Percentiles rank a stretch among this genome's conserved stretches.
These are phyloP conservation scores for Lasioglossum marginatum DNA, from an alignment of 2,888 invertebrate species.

Conservation along the genomic window DNA sequence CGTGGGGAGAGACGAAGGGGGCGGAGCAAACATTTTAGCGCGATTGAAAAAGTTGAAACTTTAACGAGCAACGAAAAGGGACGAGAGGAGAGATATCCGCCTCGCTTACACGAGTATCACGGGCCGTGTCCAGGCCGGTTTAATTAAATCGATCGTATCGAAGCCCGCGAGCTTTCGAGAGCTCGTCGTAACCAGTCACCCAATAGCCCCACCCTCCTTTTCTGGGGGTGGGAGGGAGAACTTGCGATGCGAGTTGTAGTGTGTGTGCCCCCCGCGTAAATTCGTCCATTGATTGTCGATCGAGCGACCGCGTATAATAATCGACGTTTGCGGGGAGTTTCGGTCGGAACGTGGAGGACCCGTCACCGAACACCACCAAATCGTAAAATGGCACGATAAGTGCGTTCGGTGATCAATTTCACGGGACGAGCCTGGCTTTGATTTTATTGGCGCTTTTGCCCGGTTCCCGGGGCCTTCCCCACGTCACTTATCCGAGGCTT, in stretches of 20 bases:
- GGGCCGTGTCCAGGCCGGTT: slow-evolving; percentile 2
- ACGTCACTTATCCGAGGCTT: background rate
- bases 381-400: slow-evolving; percentile 5
- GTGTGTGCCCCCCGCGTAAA: background rate
- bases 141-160: slow-evolving; percentile 43
- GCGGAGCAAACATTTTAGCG: slow-evolving; percentile 60
- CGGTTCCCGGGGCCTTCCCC: background rate
- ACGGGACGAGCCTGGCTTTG: background rate
- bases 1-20: background rate
- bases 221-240: background rate
- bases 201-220: background rate
- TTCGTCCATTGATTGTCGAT: slow-evolving; percentile 5
- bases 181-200: background rate
- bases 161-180: background rate
- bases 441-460: background rate
- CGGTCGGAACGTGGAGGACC: background rate
- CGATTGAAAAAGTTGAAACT: slow-evolving; percentile 66
- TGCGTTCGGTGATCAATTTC: background rate
- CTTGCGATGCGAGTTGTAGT: background rate
- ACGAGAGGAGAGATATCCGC: slow-evolving; percentile 3
- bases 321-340: background rate
- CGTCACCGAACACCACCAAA: background rate
- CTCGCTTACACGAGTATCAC: slow-evolving; percentile 12
- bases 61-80: slow-evolving; percentile 48
- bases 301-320: slow-evolving; percentile 9